Conservation (phyloP, 1,140 invertebrate species). For the Radopholus similis region DNA sequence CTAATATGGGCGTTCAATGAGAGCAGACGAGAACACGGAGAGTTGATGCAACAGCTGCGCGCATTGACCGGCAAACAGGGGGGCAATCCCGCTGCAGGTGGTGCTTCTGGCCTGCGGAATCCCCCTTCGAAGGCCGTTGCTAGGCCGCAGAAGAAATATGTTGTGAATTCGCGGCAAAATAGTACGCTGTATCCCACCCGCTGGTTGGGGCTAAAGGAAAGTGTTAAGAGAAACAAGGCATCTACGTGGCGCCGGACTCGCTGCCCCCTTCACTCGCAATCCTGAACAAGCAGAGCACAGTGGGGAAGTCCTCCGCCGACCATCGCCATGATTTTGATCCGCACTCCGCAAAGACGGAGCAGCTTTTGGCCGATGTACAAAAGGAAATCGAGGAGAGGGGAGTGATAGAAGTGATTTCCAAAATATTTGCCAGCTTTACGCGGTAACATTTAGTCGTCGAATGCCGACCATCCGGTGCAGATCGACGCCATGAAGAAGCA, state of each 20-base stretch:
- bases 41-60: constrained; percentile 13
- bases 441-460: too few relatives aligned
- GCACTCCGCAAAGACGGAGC: background rate
- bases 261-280: background rate
- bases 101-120: background rate
- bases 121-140: background rate
- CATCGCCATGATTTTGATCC: background rate
- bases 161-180: background rate
- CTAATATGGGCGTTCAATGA: constrained; percentile 19
- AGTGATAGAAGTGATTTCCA: background rate
- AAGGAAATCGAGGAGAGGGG: background rate
- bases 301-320: background rate
- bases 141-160: background rate
- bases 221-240: background rate
- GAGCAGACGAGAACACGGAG: constrained; percentile 11
- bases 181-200: too few relatives aligned
- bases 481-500: background rate
- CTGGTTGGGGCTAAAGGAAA: background rate
- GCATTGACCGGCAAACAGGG: constrained; percentile 4
- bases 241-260: background rate
- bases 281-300: background rate
- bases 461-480: background rate
- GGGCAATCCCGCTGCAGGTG: background rate
- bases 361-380: background rate
- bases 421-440: background rate